phyloP scores from a whole-genome alignment of 2,888 invertebrate genomes.

The Marasmarcha lunaedactyla region DNA sequence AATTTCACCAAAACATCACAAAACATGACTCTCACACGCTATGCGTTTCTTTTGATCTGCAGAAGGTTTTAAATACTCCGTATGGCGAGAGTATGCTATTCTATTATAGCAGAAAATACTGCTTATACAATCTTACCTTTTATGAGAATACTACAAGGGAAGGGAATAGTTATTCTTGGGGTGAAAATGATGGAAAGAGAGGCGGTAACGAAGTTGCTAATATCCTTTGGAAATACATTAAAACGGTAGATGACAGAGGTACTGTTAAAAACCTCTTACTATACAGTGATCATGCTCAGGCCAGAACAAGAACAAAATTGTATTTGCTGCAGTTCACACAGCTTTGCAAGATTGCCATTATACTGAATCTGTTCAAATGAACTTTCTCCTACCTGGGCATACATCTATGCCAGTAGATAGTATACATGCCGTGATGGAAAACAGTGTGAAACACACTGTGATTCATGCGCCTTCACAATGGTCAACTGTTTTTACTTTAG shows the following conservation, averaged over 20 bases:
- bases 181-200: background rate
- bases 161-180: conserved; percentile 6
- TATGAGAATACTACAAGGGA: conserved; percentile 11
- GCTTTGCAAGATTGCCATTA: no score
- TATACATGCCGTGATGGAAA: no score
- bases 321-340: background rate
- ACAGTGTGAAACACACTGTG: no score
- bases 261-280: background rate
- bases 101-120: conserved; percentile 12
- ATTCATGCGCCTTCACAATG: no score
- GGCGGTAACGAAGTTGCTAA: background rate
- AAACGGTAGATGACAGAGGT: background rate
- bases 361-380: no score
- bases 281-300: background rate
- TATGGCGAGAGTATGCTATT: conserved; percentile 14
- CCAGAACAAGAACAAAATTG: background rate
- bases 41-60: conserved; percentile 11
- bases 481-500: no score
- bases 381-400: no score
- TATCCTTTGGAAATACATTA: background rate
- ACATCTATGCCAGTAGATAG: no score
- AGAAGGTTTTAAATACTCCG: conserved; percentile 14
- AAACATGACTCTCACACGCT: no score
- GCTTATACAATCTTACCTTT: conserved; percentile 11
- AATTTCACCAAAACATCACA: no score